phyloP scores from a whole-genome alignment of 2,797 vertebrate species.

The Mastacembelus armatus region DNA sequence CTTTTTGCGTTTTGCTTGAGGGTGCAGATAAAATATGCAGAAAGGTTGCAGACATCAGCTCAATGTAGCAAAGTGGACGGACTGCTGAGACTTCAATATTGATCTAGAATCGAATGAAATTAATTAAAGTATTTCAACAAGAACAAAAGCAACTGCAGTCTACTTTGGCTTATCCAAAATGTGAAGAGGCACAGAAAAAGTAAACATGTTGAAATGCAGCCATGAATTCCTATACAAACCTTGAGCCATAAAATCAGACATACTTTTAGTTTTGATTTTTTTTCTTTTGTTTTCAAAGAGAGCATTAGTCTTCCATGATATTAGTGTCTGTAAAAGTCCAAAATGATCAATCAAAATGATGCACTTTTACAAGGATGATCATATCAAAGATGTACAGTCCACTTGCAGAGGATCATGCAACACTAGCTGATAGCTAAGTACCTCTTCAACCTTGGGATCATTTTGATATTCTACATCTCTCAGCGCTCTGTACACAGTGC shows the following conservation, averaged over 20 bases:
- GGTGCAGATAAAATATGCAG: constrained; percentile 60
- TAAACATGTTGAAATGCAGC: constrained; percentile 73
- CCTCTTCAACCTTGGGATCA: constrained; percentile 72
- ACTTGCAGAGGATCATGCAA: constrained; percentile 83
- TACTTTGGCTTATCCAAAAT: constrained; percentile 86
- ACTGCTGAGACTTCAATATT: constrained; percentile 73
- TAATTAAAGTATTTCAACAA: constrained; percentile 52
- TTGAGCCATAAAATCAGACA: constrained; percentile 68
- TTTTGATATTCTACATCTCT: constrained; percentile 72
- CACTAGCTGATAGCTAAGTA: constrained; percentile 67
- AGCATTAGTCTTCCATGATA: constrained; percentile 66
- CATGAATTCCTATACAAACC: constrained; percentile 74
- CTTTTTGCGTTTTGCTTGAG: constrained; percentile 41
- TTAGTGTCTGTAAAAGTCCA: constrained; percentile 66
- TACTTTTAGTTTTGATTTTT: background rate
- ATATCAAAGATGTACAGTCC: constrained; percentile 71
- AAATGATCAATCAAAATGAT: constrained; percentile 62
- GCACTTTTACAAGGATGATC: constrained; percentile 70
- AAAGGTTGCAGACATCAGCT: constrained; percentile 66
- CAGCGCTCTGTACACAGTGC: constrained; percentile 69
- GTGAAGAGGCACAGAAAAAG: constrained; percentile 84
- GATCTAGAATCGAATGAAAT: constrained; percentile 68
- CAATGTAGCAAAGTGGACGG: constrained; percentile 77
- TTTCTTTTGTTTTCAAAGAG: constrained; percentile 53
- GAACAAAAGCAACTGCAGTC: constrained; percentile 83